Percentiles rank a stretch among this genome's conserved stretches.
Conservation (phyloP, 2,113 vertebrate genomes). For the Myrmecobius fasciatus region DNA sequence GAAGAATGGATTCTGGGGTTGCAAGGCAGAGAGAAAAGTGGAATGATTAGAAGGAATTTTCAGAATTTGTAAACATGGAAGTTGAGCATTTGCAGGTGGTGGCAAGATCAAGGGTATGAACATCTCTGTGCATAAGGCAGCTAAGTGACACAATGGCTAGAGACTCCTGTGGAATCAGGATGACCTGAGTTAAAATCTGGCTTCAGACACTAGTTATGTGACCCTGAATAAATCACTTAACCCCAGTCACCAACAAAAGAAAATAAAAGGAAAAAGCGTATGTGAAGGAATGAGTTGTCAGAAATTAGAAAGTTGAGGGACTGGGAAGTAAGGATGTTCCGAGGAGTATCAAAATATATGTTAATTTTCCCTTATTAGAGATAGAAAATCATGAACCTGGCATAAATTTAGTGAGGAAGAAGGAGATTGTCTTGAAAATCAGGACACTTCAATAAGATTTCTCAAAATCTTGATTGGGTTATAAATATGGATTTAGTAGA, state of each 20-base stretch:
- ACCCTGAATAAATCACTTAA: too few species aligned
- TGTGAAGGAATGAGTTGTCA: not conserved
- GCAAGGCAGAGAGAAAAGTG: not conserved
- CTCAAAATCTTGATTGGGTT: not conserved
- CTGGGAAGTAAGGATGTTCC: not conserved
- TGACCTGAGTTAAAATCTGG: too few species aligned
- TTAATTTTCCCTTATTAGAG: not conserved
- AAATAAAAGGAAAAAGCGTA: too few species aligned
- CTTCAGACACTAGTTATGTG: too few species aligned
- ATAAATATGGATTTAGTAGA: not conserved
- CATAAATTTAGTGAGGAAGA: not conserved
- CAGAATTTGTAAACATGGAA: not conserved
- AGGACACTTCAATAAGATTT: not conserved
- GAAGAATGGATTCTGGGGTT: not conserved
- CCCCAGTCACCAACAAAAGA: too few species aligned
- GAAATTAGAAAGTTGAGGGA: not conserved
- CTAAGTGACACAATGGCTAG: too few species aligned
- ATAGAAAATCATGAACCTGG: not conserved
- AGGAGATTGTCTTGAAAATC: not conserved
- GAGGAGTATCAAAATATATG: not conserved
- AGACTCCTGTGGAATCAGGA: too few species aligned
- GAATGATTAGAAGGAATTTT: not conserved
- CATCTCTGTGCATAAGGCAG: not conserved
- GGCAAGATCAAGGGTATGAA: not conserved
- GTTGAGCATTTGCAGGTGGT: not conserved